Evolutionary conservation across 2,797 vertebrate species (phyloP).

Genomic region (Phrynocephalus guinanensis): DNA sequence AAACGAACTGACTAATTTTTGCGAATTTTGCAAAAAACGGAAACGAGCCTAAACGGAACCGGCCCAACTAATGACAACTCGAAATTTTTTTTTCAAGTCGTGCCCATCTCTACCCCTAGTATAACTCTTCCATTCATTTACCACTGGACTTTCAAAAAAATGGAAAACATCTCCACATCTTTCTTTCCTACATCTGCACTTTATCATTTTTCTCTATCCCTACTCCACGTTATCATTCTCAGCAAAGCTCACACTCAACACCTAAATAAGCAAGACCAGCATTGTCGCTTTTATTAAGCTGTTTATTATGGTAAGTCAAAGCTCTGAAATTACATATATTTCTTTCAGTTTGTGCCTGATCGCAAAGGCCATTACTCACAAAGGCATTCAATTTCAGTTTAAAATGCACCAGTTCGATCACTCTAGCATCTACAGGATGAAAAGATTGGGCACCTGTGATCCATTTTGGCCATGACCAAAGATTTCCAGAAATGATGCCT

Average conservation of each 20-base stretch:
- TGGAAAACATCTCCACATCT: background rate
- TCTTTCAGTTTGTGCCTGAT: conserved; percentile 4
- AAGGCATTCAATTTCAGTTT: conserved; percentile 19
- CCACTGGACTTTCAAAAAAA: background rate
- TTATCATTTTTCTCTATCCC: background rate
- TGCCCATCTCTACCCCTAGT: no score
- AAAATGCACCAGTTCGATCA: background rate
- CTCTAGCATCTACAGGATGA: background rate
- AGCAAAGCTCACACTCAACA: background rate
- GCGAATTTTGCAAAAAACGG: no score
- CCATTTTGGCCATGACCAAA: background rate
- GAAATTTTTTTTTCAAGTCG: no score
- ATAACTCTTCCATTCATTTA: no score
- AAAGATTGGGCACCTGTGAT: background rate
- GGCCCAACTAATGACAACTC: no score
- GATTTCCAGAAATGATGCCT: conserved; percentile 19
- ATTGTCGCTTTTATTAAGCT: background rate
- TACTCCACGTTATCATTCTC: background rate
- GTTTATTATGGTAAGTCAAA: background rate
- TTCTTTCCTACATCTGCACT: background rate
- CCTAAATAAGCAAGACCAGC: background rate
- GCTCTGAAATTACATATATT: conserved; percentile 6
- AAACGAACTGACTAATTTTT: no score
- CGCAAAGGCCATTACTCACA: conserved; percentile 14
- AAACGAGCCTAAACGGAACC: no score